A percentile compares a stretch with the other conserved stretches of the same genome.
Conservation (phyloP, 2,888 invertebrate genomes). For the Parelbella ahira region DNA sequence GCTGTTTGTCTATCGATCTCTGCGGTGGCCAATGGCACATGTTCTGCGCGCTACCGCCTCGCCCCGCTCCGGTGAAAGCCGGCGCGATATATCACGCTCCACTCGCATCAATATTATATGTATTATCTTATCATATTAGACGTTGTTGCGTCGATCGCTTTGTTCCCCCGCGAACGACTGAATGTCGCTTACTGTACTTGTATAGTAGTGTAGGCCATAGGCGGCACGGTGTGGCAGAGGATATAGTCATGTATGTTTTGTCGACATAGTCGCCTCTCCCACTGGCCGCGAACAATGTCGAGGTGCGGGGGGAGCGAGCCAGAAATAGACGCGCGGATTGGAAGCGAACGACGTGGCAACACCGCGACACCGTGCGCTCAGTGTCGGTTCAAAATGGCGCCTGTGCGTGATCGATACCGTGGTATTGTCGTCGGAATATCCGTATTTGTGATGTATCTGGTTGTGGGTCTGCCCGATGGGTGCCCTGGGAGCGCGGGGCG, state of each 20-base stretch:
- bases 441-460: conserved; percentile 71
- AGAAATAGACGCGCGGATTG: conserved; percentile 75
- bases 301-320: conserved; percentile 54
- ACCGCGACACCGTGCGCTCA: conserved; percentile 66
- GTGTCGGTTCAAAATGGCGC: conserved; percentile 80
- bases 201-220: conserved; percentile 42
- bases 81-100: conserved; percentile 43
- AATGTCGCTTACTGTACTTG: conserved; percentile 55
- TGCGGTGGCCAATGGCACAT: conserved; percentile 82
- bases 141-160: conserved; percentile 41
- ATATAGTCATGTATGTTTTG: conserved; percentile 55
- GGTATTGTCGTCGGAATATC: conserved; percentile 72
- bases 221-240: conserved; percentile 39
- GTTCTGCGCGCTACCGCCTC: conserved; percentile 78
- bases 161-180: conserved; percentile 46
- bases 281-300: conserved; percentile 48
- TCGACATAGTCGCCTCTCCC: conserved; percentile 58
- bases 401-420: conserved; percentile 80
- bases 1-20: conserved; percentile 84
- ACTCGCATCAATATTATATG: conserved; percentile 39
- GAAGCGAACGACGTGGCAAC: conserved; percentile 75
- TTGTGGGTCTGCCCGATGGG: conserved; percentile 73
- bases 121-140: conserved; percentile 60
- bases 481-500: conserved; percentile 65
- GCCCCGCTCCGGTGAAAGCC: conserved; percentile 70